Base-by-base conservation (phyloP, 2,888 invertebrate genomes). In the Drosophila anomelani region DNA sequence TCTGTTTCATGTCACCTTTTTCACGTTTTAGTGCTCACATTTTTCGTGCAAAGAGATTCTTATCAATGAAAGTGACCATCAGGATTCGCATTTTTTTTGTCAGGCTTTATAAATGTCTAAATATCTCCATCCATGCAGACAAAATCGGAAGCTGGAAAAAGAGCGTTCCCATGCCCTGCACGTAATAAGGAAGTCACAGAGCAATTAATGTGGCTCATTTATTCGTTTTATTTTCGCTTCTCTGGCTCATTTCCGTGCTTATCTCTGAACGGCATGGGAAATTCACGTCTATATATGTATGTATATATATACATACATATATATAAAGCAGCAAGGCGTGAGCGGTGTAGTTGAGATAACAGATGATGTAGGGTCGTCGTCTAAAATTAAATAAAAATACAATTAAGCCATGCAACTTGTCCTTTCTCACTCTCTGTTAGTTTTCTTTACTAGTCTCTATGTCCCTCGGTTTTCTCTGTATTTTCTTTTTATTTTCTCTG, bases 371-470 rank as follows among this genome's bases (percentile, higher is more conserved):
- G 34, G 41, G 47, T 51, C 20, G 58, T 60, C 41, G 39, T 56
- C 55, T 12, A 39, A 79, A 85, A 85, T 87, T 85, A 79, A 87
- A 87, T 85, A 81, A 82, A 87, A 83, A 76, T 77, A 86, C 81
- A 83, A 80, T 84, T 77, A 81, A 79, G 78, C 55, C 53, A 59
- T 55, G 66, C 46, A 70, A 38, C 20, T 17, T 34, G 44, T 56
- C 26, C n/a, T 20, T 4, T 13, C 5, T 26, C 1, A 6, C 20
- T 17, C 10, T 23, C 4, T 10, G 17, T 36, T 23, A 15, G 15
- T 32, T 23, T 1, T 17, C 4, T 12, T 20, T 5, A 7, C 26
- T 38, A 36, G 49, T 41, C 26, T 32, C 6, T 7, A n/a, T 39
- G 49, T 49, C 23, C 0, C 10, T 23, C 3, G 23, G 12, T 23